Percentiles rank a stretch among this genome's conserved stretches.
These are phyloP conservation scores for Cotesia typhae DNA, from an alignment of 1,140 invertebrate species.

Conservation along the genomic window DNA sequence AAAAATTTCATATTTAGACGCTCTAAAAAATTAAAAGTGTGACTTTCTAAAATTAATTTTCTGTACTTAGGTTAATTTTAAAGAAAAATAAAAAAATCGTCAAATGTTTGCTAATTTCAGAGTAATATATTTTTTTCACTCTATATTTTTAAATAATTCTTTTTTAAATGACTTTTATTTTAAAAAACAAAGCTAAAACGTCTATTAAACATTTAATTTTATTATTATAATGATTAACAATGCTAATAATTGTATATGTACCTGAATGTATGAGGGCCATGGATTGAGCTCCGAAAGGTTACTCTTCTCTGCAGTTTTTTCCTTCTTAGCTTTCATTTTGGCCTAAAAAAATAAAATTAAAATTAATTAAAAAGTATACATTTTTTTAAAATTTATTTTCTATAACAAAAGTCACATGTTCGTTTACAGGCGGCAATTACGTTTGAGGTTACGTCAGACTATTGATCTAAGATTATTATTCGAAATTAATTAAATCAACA, in stretches of 20 bases:
- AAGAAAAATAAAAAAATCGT: no score
- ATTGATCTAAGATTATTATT: constrained; percentile 43
- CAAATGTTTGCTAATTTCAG: no score
- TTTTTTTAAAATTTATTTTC: not conserved
- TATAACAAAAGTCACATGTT: not conserved
- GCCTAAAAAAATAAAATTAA: constrained; percentile 46
- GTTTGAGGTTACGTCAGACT: constrained; percentile 46
- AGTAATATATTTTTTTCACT: no score
- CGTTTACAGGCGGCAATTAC: not conserved
- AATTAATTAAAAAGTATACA: no score
- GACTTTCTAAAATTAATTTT: no score
- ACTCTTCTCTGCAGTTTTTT: constrained; percentile 63
- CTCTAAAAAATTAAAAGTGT: no score
- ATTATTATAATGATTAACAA: not conserved
- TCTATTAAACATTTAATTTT: no score
- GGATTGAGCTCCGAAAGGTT: constrained; percentile 75
- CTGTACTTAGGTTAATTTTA: no score
- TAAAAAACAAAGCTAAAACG: no score
- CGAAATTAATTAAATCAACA: not conserved
- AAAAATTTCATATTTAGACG: no score
- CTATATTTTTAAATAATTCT: no score
- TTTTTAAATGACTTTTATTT: no score
- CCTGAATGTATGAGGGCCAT: constrained; percentile 80
- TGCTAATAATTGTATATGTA: constrained; percentile 41
- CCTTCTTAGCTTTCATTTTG: constrained; percentile 71